Conservation (phyloP, 2,797 vertebrate genomes). For the Spinus pinus region DNA sequence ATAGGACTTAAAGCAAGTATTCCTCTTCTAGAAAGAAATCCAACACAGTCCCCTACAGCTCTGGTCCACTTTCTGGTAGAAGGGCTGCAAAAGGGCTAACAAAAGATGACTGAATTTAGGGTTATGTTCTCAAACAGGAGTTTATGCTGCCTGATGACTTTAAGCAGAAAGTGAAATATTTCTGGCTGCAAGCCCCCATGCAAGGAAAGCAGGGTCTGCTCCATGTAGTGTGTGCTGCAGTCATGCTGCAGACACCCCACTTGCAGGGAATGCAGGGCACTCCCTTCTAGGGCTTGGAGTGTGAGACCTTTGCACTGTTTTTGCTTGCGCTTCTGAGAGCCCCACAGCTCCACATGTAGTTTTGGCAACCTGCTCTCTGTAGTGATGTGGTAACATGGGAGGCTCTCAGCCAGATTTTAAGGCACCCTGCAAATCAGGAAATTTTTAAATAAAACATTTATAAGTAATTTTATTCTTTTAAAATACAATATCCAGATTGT, state of each 20-base stretch:
- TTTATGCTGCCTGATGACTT: not conserved
- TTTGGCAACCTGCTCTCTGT: not conserved
- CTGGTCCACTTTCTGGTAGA: not conserved
- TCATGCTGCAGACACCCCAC: not conserved
- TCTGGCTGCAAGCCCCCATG: not conserved
- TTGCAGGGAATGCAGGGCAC: not conserved
- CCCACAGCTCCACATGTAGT: not conserved
- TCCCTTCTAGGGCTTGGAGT: not conserved
- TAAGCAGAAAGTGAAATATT: not conserved
- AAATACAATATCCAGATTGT: not conserved
- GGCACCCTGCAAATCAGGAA: not conserved
- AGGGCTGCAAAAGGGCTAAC: not conserved
- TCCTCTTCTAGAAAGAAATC: not conserved
- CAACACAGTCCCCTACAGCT: not conserved
- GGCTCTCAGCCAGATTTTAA: not conserved
- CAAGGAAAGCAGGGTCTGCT: not conserved
- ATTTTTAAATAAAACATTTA: not conserved
- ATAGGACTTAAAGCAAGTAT: not conserved
- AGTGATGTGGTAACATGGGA: not conserved
- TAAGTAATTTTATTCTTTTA: not conserved
- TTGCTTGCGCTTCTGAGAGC: not conserved
- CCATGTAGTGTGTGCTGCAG: not conserved
- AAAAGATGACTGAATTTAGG: not conserved
- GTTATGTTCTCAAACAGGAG: not conserved
- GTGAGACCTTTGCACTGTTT: not conserved